These are phyloP conservation scores for Aphaenogaster ashmeadi DNA, from an alignment of 1,140 invertebrate species.

Conservation along the genomic window DNA sequence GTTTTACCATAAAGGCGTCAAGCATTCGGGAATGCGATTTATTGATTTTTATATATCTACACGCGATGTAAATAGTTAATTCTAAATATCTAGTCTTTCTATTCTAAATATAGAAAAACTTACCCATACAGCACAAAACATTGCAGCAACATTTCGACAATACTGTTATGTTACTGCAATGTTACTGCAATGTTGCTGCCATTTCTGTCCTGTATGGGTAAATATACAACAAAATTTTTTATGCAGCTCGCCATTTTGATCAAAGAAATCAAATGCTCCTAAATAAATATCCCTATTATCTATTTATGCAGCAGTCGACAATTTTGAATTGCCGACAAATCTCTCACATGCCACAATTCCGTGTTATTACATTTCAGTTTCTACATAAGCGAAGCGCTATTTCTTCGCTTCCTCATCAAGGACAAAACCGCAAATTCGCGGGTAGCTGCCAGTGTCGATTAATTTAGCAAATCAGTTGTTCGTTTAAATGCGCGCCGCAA, in stretches of 20 bases:
- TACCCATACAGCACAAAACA: no score
- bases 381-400: neutral
- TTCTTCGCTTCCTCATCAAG: neutral
- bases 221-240: neutral
- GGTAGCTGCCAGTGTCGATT: neutral
- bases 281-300: neutral
- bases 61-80: neutral
- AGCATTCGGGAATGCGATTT: neutral
- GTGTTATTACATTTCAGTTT: neutral
- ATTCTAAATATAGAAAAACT: neutral
- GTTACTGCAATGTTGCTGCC: no score
- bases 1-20: neutral
- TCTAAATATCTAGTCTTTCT: neutral
- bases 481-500: neutral
- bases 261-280: neutral
- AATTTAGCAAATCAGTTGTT: conserved; percentile 11
- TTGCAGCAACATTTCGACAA: no score
- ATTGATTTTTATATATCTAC: neutral
- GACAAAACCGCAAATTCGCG: neutral
- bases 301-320: neutral
- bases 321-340: neutral
- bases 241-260: neutral
- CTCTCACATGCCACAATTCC: neutral
- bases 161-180: no score
- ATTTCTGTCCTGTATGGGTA: neutral